A percentile compares a stretch with the other conserved stretches of the same genome.
These are phyloP conservation scores for Alexandromys fortis DNA, from an alignment of 2,113 vertebrate genomes.

Conservation along the genomic window DNA sequence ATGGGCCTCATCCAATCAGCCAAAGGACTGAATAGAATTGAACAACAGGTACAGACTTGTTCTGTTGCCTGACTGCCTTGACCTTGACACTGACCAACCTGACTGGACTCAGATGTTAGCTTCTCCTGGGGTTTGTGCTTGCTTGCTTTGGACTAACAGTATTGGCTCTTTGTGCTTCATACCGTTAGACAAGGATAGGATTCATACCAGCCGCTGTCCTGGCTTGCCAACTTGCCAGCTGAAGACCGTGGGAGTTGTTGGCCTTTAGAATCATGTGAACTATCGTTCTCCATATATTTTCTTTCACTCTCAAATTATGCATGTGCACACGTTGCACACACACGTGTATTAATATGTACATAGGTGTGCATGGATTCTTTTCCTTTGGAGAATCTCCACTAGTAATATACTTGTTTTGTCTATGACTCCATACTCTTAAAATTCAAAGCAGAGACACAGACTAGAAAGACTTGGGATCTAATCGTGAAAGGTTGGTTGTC, in stretches of 20 bases:
- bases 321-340: too few species aligned
- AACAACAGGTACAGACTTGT: neutral
- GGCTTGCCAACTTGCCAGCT: neutral
- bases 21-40: neutral
- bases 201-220: neutral
- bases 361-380: neutral
- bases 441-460: neutral
- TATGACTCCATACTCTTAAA: neutral
- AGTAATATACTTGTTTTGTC: neutral
- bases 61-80: neutral
- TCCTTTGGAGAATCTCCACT: neutral
- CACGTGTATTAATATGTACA: neutral
- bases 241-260: neutral
- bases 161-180: neutral
- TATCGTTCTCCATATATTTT: neutral
- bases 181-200: neutral
- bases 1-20: neutral
- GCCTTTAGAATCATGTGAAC: neutral
- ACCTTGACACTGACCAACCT: neutral
- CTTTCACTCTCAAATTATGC: neutral
- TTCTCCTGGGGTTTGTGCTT: neutral
- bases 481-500: neutral
- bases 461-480: neutral
- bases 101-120: neutral
- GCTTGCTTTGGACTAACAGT: neutral